Conservation (phyloP, 1,140 invertebrate species). For the Anastatus disparis region DNA sequence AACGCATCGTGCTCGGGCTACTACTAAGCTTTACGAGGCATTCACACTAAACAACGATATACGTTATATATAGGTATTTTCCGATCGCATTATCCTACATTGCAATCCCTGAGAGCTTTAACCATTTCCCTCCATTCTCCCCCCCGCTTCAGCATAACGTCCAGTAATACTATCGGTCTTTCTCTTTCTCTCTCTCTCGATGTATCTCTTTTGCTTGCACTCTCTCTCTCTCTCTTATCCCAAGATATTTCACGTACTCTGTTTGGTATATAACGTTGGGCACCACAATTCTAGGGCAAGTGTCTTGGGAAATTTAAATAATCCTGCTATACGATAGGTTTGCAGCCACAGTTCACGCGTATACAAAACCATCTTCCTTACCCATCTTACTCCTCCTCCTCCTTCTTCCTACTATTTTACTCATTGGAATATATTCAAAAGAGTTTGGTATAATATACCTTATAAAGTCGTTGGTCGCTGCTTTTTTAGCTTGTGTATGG, state of each 20-base stretch:
- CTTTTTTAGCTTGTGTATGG: too few species aligned
- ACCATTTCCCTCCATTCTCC: too few species aligned
- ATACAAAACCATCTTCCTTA: too few species aligned
- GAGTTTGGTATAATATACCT: too few species aligned
- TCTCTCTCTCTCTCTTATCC: not conserved
- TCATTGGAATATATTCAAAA: too few species aligned
- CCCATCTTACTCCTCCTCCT: too few species aligned
- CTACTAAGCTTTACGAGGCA: not conserved
- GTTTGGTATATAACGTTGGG: not conserved
- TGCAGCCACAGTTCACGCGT: too few species aligned
- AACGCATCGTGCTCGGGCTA: too few species aligned
- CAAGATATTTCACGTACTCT: not conserved
- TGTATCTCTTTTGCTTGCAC: too few species aligned
- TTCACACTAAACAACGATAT: not conserved
- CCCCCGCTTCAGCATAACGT: not conserved
- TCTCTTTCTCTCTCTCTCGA: not conserved
- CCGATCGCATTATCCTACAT: conserved; percentile 11
- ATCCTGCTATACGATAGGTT: conserved; percentile 44
- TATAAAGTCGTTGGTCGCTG: too few species aligned
- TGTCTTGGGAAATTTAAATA: conserved; percentile 47
- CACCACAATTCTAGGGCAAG: not conserved
- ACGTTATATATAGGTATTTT: not conserved
- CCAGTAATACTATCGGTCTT: not conserved
- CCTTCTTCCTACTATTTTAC: too few species aligned
- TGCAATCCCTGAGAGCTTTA: not conserved